A percentile compares a stretch with the other conserved stretches of the same genome.
Conservation (phyloP, 2,113 vertebrate species). For the Nothocercus nigrocapillus region DNA sequence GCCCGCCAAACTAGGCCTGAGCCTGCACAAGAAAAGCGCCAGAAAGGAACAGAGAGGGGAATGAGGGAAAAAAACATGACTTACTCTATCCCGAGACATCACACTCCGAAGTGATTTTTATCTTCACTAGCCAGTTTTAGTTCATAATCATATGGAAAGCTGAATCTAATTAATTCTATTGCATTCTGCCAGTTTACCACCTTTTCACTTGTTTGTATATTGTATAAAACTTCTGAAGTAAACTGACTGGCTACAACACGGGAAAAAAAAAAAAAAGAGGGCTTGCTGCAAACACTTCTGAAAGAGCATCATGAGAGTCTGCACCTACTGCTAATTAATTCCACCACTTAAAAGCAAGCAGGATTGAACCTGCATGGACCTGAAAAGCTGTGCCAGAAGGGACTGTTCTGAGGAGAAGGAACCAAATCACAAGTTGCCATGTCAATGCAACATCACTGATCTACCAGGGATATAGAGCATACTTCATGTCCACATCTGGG, state of each 20-base stretch:
- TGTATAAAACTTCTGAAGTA: background rate
- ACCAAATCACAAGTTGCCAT: background rate
- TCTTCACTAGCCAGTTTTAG: background rate
- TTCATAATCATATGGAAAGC: background rate
- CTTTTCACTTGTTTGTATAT: background rate
- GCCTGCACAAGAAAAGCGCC: background rate
- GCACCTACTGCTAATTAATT: background rate
- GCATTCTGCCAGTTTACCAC: background rate
- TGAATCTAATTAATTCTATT: background rate
- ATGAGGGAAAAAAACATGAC: background rate
- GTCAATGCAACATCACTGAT: background rate
- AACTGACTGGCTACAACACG: background rate
- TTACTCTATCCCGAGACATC: background rate
- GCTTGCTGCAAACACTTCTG: background rate
- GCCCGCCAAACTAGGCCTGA: background rate
- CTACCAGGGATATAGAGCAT: background rate
- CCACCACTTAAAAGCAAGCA: background rate
- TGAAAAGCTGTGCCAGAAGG: background rate
- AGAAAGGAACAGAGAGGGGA: background rate
- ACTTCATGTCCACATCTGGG: no score
- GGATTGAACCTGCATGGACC: background rate
- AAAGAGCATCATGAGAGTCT: background rate
- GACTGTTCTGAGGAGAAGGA: background rate
- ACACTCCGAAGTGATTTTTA: accelerated
- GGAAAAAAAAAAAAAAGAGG: background rate